phyloP scores from a whole-genome alignment of 2,888 invertebrate species.

The Pilophorus perplexus region DNA sequence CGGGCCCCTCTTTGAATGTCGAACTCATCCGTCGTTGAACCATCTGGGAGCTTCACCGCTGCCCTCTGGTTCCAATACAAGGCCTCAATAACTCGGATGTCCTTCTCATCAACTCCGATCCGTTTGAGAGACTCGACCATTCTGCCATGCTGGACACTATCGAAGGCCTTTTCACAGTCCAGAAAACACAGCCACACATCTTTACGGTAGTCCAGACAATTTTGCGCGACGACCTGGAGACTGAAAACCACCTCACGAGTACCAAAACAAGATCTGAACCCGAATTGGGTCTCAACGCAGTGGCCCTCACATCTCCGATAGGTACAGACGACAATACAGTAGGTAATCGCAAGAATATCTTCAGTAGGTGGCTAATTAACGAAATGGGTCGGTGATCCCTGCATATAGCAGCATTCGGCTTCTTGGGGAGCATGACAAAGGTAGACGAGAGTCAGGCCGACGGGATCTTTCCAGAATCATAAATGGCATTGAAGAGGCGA shows the following conservation, averaged over 20 bases:
- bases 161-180: conserved; percentile 1
- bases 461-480: neutral
- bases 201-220: conserved; percentile 7
- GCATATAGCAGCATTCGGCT: no score
- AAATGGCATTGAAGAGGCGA: neutral
- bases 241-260: neutral
- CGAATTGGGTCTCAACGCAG: neutral
- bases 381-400: neutral
- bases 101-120: no score
- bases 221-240: conserved; percentile 1
- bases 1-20: no score
- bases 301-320: neutral
- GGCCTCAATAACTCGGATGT: no score
- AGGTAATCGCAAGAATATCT: neutral
- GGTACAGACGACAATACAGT: neutral
- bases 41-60: no score
- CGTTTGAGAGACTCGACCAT: neutral
- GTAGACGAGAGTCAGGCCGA: neutral
- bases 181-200: conserved; percentile 8
- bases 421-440: neutral
- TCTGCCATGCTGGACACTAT: neutral
- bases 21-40: no score
- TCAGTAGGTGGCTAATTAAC: neutral
- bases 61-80: no score
- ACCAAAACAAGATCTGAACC: neutral